Evolutionary conservation across 2,113 vertebrate species (phyloP), one percentile per base, ranked within the genome.

Genomic region (Salvator merianae): DNA sequence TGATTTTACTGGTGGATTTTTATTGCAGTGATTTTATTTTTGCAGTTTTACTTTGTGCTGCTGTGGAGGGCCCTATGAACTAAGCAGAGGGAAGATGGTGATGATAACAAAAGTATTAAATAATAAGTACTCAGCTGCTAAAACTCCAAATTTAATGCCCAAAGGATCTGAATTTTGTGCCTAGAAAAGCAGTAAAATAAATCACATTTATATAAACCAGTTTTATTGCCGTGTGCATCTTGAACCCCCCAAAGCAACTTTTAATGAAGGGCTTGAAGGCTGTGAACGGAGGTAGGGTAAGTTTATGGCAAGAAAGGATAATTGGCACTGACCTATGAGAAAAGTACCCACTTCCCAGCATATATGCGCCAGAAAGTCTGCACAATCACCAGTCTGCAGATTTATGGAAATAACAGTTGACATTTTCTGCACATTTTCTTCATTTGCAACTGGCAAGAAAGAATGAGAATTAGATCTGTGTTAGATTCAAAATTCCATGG

Each of bases 21-120:
- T 84, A 77, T 43, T n/a, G 50, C 14, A 32, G n/a, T 40, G 34
- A 68, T 40, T 70, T 84, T 77, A 59, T 78, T 78, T 59, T 62
- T 84, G 34, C 43, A 10, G 43, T 71, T 79, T 65, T 62, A 63
- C 36, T 72, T 24, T 72, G 55, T 62, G 59, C 53, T 36, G 7
- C 36, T 79, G 30, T 71, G 30, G 40, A 53, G 7, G 24, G 53
- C 10, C n/a, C 76, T 65, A 5, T 47, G 59, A 53, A 82, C 28
- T 26, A 28, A 72, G 53, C 38, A 75, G 7, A 43, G 40, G 65
- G 36, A 83, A 18, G 40, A 75, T 34, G 53, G 28, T 66, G 81
- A 32, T 38, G 47, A 13, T 24, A 7, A 59, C 20, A 30, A 69
- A 7, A 63, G 12, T 2, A 69, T 34, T 30, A 69, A 34, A 14